Evolutionary conservation across 2,888 invertebrate species (phyloP), one percentile per base, ranked within the genome.

Genomic region (Carabus problematicus): DNA sequence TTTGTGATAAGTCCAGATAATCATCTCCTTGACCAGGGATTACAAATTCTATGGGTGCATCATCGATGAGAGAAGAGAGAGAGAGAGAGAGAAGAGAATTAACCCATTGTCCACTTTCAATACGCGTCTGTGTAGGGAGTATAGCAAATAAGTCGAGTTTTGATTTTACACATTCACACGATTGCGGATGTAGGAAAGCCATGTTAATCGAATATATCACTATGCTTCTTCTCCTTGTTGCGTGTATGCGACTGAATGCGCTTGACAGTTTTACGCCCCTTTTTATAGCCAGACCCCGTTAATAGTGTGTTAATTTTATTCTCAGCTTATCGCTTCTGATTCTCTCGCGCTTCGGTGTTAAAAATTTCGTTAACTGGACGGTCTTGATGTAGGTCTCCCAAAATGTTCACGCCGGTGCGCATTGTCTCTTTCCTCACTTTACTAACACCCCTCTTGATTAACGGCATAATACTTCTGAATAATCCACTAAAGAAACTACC

Each of bases 21-120:
- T 76, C 75, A 16, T 76, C 75, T 7, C 74, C 69, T 41, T 67
- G 54, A 0, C 74, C 74, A 0, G 73, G 73, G 11, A 76, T 39
- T 7, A 72, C 70, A 70, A 77, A 76, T 56, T 77, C 75, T 1
- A 77, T 73, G 0, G 72, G 74, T 8, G 73, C 54, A 49, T 74
- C 72, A 29, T 76, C 73, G 0, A 73, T 70, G 9, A 76, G 45
- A 1, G 72, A 73, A 1, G 74, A 73, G 9, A 76, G 45, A 1
- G 72, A 73, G 1, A 74, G 72, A 3, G 75, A 60, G 0, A 74
- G 73, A 52, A 75, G 75, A 55, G 75, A 76, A 16, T 75, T 72
- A 1, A 76, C 62, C 72, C 71, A 75, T 8, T 72, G 62, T 0
- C 72, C 72, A 3, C 43, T 64, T 67, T 75, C 74, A 7, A 77